Evolutionary conservation across 2,888 invertebrate species (phyloP), one percentile per base, ranked within the genome.

Genomic region (Sycophila texana): DNA sequence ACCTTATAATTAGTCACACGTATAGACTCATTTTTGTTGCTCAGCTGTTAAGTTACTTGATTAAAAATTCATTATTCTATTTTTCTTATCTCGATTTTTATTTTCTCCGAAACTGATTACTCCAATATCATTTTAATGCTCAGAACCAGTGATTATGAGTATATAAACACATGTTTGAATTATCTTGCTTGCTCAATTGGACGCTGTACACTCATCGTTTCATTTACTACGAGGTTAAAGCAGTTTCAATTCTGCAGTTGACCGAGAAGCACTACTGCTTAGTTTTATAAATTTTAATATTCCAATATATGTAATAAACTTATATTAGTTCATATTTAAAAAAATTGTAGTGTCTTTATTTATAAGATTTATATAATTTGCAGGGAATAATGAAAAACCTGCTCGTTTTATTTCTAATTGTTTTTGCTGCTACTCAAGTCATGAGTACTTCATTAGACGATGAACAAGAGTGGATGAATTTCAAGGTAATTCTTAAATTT

Each of bases 391-490:
- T 66, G 66, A 51, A 22, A 7, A n/a, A 22, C 1, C 20, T 66
- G 7, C 3, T 66, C 51, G 66, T 22, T 20, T 22, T 66, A 13
- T 22, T 51, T 4, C 16, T 66, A 22, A 22, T 66, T 7, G 14
- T 51, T 1, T 14, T 53, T 22, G 51, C 53, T 14, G 16, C 51
- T 4, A 14, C 51, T 53, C 49, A 65, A 30, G 49, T 18, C 4
- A 3, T 22, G 26, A n/a, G 5, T 18, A 18, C 47, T 5, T 39
- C 39, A 39, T 39, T 39, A 39, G 39, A 39, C 10, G 39, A 39
- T 39, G n/a, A 65, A 18, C 63, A 65, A 65, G 63, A 65, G n/a
- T 65, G 63, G 63, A 14, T 1, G 20, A 51, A 49, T 51, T 51
- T 13, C 16, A 51, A 51, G 49, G 51, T 22, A 12, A 22, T 66